A percentile compares a stretch with the other conserved stretches of the same genome.
phyloP scores from a whole-genome alignment of 2,888 invertebrate genomes.

The Helleia helle region DNA sequence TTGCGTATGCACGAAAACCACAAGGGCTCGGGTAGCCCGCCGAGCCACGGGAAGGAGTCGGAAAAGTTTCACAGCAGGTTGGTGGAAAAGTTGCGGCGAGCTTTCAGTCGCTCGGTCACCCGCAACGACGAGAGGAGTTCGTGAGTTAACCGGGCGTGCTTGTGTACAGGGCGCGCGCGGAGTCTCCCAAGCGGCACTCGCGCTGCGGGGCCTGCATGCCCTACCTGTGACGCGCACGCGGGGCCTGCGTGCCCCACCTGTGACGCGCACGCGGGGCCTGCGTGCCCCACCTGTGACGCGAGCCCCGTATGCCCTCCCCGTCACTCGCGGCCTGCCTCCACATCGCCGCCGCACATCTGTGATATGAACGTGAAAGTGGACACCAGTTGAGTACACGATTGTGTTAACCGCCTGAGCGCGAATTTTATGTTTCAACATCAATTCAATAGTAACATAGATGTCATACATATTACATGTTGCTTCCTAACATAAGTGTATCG shows the following conservation, averaged over 20 bases:
- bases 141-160: constrained; percentile 67
- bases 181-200: constrained; percentile 54
- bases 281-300: constrained; percentile 62
- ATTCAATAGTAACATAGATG: constrained; percentile 33
- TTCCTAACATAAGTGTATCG: constrained; percentile 29
- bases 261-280: constrained; percentile 51
- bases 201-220: constrained; percentile 64
- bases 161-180: constrained; percentile 67
- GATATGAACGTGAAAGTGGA: constrained; percentile 52
- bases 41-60: constrained; percentile 70
- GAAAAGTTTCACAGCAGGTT: constrained; percentile 87
- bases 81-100: constrained; percentile 84
- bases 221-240: constrained; percentile 56
- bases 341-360: constrained; percentile 49
- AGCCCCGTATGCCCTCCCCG: too few species aligned
- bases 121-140: constrained; percentile 64
- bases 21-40: constrained; percentile 77
- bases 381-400: constrained; percentile 51
- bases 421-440: constrained; percentile 22
- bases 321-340: constrained; percentile 20
- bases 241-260: constrained; percentile 66
- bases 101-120: constrained; percentile 75
- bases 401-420: constrained; percentile 42
- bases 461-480: constrained; percentile 32
- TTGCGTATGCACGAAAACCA: constrained; percentile 77